phyloP scores from a whole-genome alignment of 1,140 invertebrate species.

The Conus ventricosus region DNA sequence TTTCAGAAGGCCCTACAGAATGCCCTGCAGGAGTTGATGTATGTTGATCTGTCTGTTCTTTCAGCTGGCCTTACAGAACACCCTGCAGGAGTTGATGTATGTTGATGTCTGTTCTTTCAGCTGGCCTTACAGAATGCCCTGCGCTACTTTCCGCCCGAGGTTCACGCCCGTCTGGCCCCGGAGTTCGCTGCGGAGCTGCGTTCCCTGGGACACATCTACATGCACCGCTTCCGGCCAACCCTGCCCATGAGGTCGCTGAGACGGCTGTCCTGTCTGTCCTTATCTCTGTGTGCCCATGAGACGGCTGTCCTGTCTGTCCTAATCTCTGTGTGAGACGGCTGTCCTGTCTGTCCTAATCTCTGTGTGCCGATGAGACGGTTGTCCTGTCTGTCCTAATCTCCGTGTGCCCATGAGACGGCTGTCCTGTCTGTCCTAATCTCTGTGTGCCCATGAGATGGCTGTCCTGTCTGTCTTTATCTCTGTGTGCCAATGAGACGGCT shows the following conservation, averaged over 20 bases:
- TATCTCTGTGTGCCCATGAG: background rate
- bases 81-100: too few species aligned
- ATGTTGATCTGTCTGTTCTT: background rate
- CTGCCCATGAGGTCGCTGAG: constrained; percentile 76
- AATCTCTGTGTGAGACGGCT: background rate
- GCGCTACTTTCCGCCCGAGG: constrained; percentile 79
- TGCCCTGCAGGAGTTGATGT: too few species aligned
- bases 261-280: background rate
- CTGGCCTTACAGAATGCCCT: constrained; percentile 80
- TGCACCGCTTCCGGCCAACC: constrained; percentile 81
- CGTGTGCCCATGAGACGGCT: background rate
- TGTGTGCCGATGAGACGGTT: background rate
- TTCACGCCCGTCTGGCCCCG: constrained; percentile 76
- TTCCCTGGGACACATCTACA: constrained; percentile 83
- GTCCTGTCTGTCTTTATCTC: too few species aligned
- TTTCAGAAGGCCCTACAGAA: too few species aligned
- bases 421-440: background rate
- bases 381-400: background rate
- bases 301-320: background rate
- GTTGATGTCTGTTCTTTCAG: constrained; percentile 57
- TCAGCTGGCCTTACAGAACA: constrained; percentile 76
- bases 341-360: background rate
- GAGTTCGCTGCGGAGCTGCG: constrained; percentile 81
- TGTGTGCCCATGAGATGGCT: background rate
- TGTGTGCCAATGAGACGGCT: too few species aligned